Conservation (phyloP, 2,113 vertebrate genomes). For the Plectropomus leopardus region DNA sequence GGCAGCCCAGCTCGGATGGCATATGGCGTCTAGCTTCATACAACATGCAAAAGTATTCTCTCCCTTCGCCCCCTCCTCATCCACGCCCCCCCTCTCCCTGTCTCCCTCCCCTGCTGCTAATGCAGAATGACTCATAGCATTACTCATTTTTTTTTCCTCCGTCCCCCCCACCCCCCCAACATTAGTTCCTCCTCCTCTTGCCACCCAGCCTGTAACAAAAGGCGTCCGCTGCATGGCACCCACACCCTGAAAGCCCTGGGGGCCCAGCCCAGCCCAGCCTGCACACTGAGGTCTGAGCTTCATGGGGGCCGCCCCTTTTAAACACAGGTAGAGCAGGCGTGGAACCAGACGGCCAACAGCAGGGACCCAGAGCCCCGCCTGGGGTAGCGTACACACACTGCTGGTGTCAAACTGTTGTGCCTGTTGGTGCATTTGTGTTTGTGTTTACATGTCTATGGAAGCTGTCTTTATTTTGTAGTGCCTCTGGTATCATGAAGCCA, state of each 20-base stretch:
- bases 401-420: constrained; percentile 76
- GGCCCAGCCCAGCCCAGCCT: constrained; percentile 68
- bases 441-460: constrained; percentile 36
- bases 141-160: constrained; percentile 88
- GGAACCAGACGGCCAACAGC: constrained; percentile 82
- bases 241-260: constrained; percentile 84
- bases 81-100: constrained; percentile 54
- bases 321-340: constrained; percentile 83
- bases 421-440: constrained; percentile 48
- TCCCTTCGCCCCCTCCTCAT: constrained; percentile 74
- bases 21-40: constrained; percentile 99
- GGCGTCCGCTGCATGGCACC: constrained; percentile 86
- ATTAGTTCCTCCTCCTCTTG: constrained; percentile 73
- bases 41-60: constrained; percentile 99
- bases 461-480: constrained; percentile 13
- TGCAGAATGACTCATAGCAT: constrained; percentile 99
- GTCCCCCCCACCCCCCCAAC: constrained; percentile 12
- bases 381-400: constrained; percentile 60
- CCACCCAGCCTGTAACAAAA: constrained; percentile 86
- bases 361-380: constrained; percentile 76
- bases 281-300: constrained; percentile 65
- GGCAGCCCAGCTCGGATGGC: constrained; percentile 93
- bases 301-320: constrained; percentile 74
- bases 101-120: constrained; percentile 87
- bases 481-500: constrained; percentile 13